Evolutionary conservation across 2,113 vertebrate species (phyloP).

Genomic region (Oncorhynchus gorbuscha): DNA sequence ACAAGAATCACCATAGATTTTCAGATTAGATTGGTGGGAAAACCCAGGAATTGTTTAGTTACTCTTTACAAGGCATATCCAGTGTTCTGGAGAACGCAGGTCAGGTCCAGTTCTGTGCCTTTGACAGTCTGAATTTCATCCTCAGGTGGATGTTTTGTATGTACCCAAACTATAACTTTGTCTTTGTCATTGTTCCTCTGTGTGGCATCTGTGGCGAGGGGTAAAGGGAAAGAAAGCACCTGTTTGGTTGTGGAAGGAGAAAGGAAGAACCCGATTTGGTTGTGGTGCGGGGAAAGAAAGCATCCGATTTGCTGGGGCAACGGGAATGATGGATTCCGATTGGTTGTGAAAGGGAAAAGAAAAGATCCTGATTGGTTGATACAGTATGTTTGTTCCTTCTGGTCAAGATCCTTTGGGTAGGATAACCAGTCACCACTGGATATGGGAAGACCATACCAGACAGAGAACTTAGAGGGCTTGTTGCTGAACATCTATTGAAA

Average conservation of each 20-base stretch:
- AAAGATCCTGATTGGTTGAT: too few relatives aligned
- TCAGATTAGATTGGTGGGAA: background rate
- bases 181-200: slow-evolving; percentile 26
- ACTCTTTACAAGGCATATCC: slow-evolving; percentile 27
- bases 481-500: too few relatives aligned
- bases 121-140: slow-evolving; percentile 52
- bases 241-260: background rate
- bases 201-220: slow-evolving; percentile 4
- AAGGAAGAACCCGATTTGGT: background rate
- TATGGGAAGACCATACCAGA: background rate
- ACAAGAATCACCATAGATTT: background rate
- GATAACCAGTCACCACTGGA: too few relatives aligned
- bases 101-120: slow-evolving; percentile 66
- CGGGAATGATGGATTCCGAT: background rate
- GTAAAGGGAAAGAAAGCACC: background rate
- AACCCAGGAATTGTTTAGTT: slow-evolving; percentile 4
- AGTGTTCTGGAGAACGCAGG: slow-evolving; percentile 23
- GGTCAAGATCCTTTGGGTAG: too few relatives aligned
- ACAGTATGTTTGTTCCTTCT: too few relatives aligned
- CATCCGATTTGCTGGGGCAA: background rate
- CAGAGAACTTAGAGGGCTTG: background rate
- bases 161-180: slow-evolving; percentile 12
- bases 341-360: too few relatives aligned
- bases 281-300: background rate
- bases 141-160: slow-evolving; percentile 40